A percentile compares a stretch with the other conserved stretches of the same genome.
Conservation (phyloP, 2,888 invertebrate genomes). For the Trisateles emortualis region DNA sequence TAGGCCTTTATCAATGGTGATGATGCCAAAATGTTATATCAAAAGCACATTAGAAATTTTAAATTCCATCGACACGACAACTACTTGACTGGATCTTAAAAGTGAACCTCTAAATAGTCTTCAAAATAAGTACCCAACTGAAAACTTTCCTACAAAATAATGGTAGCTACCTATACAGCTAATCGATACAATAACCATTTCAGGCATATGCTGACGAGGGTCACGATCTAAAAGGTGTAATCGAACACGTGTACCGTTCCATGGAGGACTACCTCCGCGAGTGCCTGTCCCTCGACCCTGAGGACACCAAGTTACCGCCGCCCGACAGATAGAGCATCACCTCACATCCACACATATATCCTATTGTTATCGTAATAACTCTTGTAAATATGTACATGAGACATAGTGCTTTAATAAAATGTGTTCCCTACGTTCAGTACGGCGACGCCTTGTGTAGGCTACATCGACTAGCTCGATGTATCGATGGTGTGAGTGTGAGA, state of each 20-base stretch:
- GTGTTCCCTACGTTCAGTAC: conserved; percentile 76
- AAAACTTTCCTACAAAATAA: too few relatives aligned
- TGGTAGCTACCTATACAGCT: background rate
- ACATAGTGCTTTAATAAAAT: conserved; percentile 82
- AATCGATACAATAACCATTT: conserved; percentile 50
- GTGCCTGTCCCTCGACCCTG: conserved; percentile 95
- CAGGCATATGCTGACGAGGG: conserved; percentile 98
- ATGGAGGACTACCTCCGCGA: conserved; percentile 97
- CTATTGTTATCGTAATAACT: conserved; percentile 65
- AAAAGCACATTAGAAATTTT: too few relatives aligned
- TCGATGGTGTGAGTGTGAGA: conserved; percentile 43
- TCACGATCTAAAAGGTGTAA: conserved; percentile 93
- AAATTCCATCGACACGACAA: too few relatives aligned
- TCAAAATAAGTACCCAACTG: too few relatives aligned
- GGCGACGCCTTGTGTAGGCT: conserved; percentile 53
- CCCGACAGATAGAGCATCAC: conserved; percentile 81
- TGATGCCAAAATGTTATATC: too few relatives aligned
- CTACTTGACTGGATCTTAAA: too few relatives aligned
- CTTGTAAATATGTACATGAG: conserved; percentile 84
- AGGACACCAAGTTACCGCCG: conserved; percentile 89
- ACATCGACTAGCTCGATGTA: conserved; percentile 35
- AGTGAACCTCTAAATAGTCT: too few relatives aligned
- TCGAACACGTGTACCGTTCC: conserved; percentile 96
- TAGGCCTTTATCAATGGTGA: conserved; percentile 60
- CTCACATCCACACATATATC: conserved; percentile 38